Percentiles rank a stretch among this genome's conserved stretches.
phyloP scores from a whole-genome alignment of 2,888 invertebrate species.

The Drosophila kanekoi region DNA sequence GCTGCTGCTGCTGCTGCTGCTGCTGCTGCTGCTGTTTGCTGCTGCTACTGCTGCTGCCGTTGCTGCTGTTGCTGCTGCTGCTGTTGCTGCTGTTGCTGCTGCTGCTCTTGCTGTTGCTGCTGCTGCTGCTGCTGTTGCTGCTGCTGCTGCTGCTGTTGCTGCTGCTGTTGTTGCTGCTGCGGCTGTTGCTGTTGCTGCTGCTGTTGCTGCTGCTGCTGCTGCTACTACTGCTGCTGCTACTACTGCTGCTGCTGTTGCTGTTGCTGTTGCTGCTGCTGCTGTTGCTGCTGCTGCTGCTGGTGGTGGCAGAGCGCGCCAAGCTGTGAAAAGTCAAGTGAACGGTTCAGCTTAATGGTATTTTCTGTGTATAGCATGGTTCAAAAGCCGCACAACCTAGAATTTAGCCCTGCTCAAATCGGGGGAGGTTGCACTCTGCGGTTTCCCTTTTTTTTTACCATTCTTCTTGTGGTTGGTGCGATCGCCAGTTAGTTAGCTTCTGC shows the following conservation, averaged over 20 bases:
- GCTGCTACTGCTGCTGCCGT: no score
- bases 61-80: conserved; percentile 24
- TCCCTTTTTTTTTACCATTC: conserved; percentile 28
- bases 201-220: conserved; percentile 13
- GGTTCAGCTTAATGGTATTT: conserved; percentile 70
- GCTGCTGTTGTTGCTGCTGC: no score
- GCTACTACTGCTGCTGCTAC: conserved; percentile 29
- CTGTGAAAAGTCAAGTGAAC: conserved; percentile 76
- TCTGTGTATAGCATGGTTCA: conserved; percentile 55
- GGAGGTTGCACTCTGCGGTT: conserved; percentile 54
- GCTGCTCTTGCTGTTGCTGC: neutral
- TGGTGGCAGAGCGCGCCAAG: conserved; percentile 67
- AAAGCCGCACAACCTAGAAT: conserved; percentile 67
- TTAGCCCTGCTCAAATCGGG: conserved; percentile 31
- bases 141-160: conserved; percentile 13
- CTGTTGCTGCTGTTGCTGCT: conserved; percentile 13
- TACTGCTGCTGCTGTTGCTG: conserved; percentile 12
- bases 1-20: conserved; percentile 23
- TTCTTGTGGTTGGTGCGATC: conserved; percentile 34
- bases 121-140: conserved; percentile 25
- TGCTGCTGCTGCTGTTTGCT: conserved; percentile 16
- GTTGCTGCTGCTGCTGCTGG: conserved; percentile 19
- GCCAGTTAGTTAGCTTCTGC: conserved; percentile 41
- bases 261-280: neutral
- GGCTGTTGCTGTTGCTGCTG: conserved; percentile 24